Evolutionary conservation across 2,888 invertebrate species (phyloP).

Genomic region (Muscina levida): DNA sequence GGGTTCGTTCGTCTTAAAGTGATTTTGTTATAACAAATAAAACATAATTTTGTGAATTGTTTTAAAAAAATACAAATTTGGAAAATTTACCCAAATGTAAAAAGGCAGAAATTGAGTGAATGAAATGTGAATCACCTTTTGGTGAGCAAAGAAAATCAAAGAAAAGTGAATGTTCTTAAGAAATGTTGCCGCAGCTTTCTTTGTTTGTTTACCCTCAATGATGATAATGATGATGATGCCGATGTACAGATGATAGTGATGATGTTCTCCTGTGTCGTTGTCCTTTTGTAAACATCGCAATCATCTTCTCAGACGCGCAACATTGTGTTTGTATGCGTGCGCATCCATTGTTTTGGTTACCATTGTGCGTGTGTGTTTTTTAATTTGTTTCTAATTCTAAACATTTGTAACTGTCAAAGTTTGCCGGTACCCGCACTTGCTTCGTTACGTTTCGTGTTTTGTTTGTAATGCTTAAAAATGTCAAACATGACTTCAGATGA

Average conservation of each 20-base stretch:
- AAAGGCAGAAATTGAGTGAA: constrained; percentile 38
- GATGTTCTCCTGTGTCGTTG: constrained; percentile 52
- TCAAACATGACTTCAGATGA: constrained; percentile 71
- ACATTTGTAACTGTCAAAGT: constrained; percentile 46
- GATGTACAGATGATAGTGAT: constrained; percentile 25
- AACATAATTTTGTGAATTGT: constrained; percentile 36
- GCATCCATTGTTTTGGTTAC: constrained; percentile 59
- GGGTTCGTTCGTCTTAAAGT: constrained; percentile 29
- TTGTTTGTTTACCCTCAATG: constrained; percentile 42
- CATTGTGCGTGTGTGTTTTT: constrained; percentile 58
- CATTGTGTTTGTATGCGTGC: constrained; percentile 59
- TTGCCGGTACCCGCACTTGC: constrained; percentile 45
- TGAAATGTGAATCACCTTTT: neutral
- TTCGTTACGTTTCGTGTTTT: neutral
- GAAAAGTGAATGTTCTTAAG: constrained; percentile 48
- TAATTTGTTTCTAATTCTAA: constrained; percentile 60
- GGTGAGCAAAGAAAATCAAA: constrained; percentile 33
- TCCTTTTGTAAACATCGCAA: constrained; percentile 14
- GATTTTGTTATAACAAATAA: constrained; percentile 47
- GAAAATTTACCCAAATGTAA: constrained; percentile 27
- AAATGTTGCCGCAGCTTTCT: constrained; percentile 61
- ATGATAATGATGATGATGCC: constrained; percentile 3
- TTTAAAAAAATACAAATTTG: constrained; percentile 32
- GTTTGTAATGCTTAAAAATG: constrained; percentile 50
- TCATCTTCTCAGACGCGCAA: constrained; percentile 18